These are phyloP conservation scores for Drosophila neocordata DNA, from an alignment of 1,140 invertebrate species.

Conservation along the genomic window DNA sequence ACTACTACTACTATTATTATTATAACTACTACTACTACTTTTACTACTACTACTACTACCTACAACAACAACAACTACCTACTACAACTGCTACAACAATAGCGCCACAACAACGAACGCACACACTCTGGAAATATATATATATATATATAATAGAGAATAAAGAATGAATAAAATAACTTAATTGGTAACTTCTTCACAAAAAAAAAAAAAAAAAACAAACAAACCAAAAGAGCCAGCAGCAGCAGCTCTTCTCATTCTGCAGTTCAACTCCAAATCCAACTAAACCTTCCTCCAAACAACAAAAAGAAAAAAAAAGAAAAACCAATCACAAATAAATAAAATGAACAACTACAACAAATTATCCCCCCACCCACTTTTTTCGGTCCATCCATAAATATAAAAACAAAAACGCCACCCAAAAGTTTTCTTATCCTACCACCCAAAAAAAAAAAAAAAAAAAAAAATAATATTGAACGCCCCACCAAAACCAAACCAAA, in stretches of 20 bases:
- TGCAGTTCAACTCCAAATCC: slow-evolving; percentile 54
- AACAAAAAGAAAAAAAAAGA: background rate
- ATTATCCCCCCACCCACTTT: slow-evolving; percentile 31
- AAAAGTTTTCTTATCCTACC: slow-evolving; percentile 69
- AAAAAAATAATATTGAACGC: slow-evolving; percentile 61
- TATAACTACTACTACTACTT: background rate
- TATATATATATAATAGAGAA: no score
- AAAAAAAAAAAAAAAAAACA: background rate
- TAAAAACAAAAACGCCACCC: slow-evolving; percentile 29
- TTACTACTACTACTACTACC: background rate
- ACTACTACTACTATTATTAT: background rate
- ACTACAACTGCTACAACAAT: background rate
- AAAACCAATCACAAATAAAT: no score
- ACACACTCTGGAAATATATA: slow-evolving; percentile 1
- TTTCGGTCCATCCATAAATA: slow-evolving; percentile 65
- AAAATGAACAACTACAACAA: background rate
- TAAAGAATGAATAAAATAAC: background rate
- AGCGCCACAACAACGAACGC: background rate
- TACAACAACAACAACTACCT: background rate
- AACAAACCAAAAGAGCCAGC: background rate
- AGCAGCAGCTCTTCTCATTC: background rate
- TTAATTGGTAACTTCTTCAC: slow-evolving; percentile 2
- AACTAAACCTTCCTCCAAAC: slow-evolving; percentile 45
- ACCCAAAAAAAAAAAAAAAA: slow-evolving; percentile 67
- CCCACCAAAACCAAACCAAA: slow-evolving; percentile 64